Conservation (phyloP, 1,140 invertebrate species). For the Philopotamus ludificatus region DNA sequence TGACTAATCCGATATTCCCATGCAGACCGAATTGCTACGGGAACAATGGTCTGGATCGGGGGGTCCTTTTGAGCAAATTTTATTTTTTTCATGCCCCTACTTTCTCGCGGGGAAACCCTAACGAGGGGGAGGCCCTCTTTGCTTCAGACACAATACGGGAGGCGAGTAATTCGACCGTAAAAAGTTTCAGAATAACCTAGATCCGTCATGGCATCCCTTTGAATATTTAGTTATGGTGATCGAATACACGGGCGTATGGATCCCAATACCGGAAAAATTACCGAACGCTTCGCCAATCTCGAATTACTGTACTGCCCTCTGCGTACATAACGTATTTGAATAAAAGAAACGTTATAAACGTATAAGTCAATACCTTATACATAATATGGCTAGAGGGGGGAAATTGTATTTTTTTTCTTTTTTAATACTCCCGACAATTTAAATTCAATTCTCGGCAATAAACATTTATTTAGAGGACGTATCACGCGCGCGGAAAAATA, state of each 20-base stretch:
- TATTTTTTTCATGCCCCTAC: not conserved
- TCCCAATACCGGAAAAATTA: too few relatives aligned
- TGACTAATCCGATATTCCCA: slow-evolving; percentile 6
- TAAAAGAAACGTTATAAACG: too few relatives aligned
- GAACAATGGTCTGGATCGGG: not conserved
- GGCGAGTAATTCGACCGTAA: slow-evolving; percentile 3
- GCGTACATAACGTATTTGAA: too few relatives aligned
- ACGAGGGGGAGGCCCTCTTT: not conserved
- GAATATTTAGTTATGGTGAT: slow-evolving; percentile 1
- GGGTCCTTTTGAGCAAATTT: not conserved
- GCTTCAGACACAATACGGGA: not conserved
- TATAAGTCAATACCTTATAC: too few relatives aligned
- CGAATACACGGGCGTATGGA: too few relatives aligned
- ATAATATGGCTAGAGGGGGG: too few relatives aligned
- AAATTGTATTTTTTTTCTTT: too few relatives aligned
- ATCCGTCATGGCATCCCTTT: slow-evolving; percentile 1
- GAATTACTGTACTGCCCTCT: too few relatives aligned
- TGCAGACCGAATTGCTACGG: not conserved
- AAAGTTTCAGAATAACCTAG: slow-evolving; percentile 2
- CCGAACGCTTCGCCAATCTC: too few relatives aligned
- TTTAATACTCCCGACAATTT: too few relatives aligned
- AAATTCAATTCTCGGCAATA: too few relatives aligned
- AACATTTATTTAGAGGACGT: not conserved
- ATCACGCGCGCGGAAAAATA: not conserved
- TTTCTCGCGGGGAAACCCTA: not conserved